phyloP scores from a whole-genome alignment of 2,888 invertebrate species.

The Dioctria rufipes region DNA sequence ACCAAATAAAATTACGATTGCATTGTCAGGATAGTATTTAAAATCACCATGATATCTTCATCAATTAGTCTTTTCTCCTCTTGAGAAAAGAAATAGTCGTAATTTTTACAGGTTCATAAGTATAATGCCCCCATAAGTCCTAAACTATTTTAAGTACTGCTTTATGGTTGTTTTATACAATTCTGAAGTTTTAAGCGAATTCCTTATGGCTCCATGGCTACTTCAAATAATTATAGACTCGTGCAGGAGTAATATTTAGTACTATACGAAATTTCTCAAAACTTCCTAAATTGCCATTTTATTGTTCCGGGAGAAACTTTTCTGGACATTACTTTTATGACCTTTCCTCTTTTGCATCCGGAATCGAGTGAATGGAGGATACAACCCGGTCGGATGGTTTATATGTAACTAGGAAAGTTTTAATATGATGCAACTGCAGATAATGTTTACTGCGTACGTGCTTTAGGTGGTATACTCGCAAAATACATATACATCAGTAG shows the following conservation, averaged over 20 bases:
- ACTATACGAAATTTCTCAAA: constrained; percentile 20
- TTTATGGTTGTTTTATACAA: constrained; percentile 15
- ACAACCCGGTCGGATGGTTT: constrained; percentile 1
- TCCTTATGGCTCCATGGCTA: background rate
- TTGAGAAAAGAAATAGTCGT: background rate
- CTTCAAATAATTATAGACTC: background rate
- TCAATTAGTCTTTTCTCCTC: background rate
- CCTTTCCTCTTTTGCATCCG: constrained; percentile 19
- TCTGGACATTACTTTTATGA: constrained; percentile 20
- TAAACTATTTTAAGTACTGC: constrained; percentile 38
- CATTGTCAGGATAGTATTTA: too few relatives aligned
- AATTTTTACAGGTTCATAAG: constrained; percentile 33
- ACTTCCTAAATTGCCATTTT: constrained; percentile 32
- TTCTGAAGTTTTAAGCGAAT: background rate
- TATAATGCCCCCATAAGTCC: background rate
- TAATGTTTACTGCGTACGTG: constrained; percentile 24
- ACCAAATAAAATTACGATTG: too few relatives aligned
- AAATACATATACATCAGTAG: background rate
- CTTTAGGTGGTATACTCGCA: background rate
- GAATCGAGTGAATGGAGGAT: background rate
- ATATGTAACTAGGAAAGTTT: constrained; percentile 14
- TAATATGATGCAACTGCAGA: constrained; percentile 5
- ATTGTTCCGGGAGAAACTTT: constrained; percentile 22
- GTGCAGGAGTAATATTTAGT: background rate
- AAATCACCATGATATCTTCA: too few relatives aligned